Conservation (phyloP, 2,888 invertebrate genomes). For the Sinotaia quadrata region DNA sequence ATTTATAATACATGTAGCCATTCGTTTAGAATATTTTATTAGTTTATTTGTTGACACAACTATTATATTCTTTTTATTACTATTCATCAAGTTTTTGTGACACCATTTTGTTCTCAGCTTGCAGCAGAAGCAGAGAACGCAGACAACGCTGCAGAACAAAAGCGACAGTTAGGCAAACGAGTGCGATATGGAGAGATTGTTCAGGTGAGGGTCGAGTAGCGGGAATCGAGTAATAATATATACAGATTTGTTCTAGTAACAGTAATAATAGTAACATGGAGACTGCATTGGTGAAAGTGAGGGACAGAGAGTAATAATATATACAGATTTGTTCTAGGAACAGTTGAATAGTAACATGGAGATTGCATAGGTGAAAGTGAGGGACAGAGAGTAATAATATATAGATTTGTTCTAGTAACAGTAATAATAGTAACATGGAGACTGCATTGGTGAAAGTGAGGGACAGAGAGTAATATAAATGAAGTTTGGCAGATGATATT, state of each 20-base stretch:
- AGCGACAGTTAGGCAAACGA: conserved; percentile 70
- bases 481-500: background rate
- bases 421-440: background rate
- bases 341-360: background rate
- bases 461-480: background rate
- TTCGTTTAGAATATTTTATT: no score
- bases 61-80: no score
- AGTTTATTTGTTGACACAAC: no score
- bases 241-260: background rate
- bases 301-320: background rate
- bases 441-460: background rate
- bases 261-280: background rate
- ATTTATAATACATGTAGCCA: no score
- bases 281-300: background rate
- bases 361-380: background rate
- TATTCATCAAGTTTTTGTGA: no score
- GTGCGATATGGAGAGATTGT: conserved; percentile 72
- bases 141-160: conserved; percentile 71
- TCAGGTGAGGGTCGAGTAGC: conserved; percentile 56
- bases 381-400: conserved; percentile 4
- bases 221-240: no score
- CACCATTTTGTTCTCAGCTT: conserved; percentile 45
- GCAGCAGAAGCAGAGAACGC: conserved; percentile 70
- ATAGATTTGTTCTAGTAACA: background rate
- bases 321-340: no score